phyloP scores from a whole-genome alignment of 2,113 vertebrate species.

The Ctenodactylus gundi region DNA sequence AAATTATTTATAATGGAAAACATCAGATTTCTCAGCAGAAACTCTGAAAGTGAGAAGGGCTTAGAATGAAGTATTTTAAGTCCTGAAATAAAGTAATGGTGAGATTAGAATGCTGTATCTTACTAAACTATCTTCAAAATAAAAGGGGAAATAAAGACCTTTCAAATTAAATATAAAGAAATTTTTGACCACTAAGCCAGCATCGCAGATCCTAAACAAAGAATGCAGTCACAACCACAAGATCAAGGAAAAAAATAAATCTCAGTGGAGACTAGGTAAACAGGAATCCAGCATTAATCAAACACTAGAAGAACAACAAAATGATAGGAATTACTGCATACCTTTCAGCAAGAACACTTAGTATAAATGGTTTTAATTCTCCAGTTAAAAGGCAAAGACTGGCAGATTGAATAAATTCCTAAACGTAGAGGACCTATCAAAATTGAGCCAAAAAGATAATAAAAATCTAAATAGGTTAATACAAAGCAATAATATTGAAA shows the following conservation, averaged over 20 bases:
- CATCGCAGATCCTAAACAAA: not conserved
- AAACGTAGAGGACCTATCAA: not conserved
- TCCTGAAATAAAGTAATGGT: too few species aligned
- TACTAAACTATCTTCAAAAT: not conserved
- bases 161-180: too few species aligned
- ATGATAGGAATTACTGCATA: not conserved
- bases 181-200: not conserved
- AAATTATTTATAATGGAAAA: not conserved
- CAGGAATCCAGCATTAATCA: not conserved
- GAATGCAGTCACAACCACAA: not conserved
- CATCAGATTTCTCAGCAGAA: not conserved
- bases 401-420: not conserved
- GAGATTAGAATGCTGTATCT: too few species aligned
- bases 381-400: not conserved
- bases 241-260: not conserved
- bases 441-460: not conserved
- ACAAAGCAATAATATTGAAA: not conserved
- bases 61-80: too few species aligned
- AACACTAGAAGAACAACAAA: not conserved
- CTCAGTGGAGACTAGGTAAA: not conserved
- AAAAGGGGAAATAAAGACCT: not conserved
- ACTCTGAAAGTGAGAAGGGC: not conserved
- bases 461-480: not conserved
- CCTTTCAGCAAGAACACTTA: not conserved
- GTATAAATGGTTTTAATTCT: not conserved